Percentiles rank a stretch among this genome's conserved stretches.
Evolutionary conservation across 2,797 vertebrate species (phyloP).

Genomic region (Nannoperca obscura): DNA sequence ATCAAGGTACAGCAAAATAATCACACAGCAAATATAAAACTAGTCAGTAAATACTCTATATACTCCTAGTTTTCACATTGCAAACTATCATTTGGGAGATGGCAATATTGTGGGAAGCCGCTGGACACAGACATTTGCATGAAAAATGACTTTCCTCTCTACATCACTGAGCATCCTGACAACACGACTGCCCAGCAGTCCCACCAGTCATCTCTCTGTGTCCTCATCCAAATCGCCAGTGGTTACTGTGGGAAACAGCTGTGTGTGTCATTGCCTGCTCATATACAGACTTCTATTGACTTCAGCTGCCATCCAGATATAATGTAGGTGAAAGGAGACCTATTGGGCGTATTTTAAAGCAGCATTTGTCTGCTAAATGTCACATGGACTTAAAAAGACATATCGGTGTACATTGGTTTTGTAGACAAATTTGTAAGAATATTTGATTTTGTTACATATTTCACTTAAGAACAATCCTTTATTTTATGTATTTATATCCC

Average conservation of each 20-base stretch:
- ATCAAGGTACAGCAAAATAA: not conserved
- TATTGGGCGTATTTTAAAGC: not conserved
- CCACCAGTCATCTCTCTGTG: slow-evolving; percentile 7
- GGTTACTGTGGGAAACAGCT: not conserved
- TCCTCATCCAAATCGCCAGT: slow-evolving; percentile 8
- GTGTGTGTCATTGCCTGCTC: not conserved
- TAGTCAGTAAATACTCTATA: not conserved
- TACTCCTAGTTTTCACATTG: not conserved
- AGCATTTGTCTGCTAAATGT: not conserved
- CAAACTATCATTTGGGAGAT: slow-evolving; percentile 9
- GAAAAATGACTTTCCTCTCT: slow-evolving; percentile 20
- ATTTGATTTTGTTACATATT: not conserved
- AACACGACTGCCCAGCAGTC: slow-evolving; percentile 5
- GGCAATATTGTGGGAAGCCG: slow-evolving; percentile 10
- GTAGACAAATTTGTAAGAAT: not conserved
- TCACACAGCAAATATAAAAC: not conserved
- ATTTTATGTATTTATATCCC: not conserved
- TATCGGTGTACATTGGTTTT: not conserved
- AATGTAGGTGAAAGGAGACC: not conserved
- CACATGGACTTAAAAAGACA: not conserved
- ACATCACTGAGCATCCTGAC: slow-evolving; percentile 28
- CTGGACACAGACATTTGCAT: slow-evolving; percentile 3
- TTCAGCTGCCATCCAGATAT: not conserved
- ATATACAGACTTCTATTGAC: not conserved
- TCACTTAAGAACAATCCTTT: not conserved